These are phyloP conservation scores for Athene cunicularia DNA, from an alignment of 2,113 vertebrate genomes.

Conservation along the genomic window DNA sequence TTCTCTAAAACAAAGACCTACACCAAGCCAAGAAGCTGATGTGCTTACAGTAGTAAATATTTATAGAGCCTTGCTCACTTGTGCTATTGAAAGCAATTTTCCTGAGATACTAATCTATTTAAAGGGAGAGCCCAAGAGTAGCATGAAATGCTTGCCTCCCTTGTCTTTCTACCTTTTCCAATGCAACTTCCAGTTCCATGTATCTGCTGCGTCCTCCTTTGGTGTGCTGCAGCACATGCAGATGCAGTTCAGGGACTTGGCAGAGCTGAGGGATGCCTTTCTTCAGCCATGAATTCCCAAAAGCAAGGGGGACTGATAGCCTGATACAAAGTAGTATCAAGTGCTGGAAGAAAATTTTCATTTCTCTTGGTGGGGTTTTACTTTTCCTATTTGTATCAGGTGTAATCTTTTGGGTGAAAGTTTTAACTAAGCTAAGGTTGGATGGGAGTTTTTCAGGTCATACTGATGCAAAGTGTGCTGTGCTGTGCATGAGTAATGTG, in stretches of 20 bases:
- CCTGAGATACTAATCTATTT: neutral
- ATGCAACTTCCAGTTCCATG: accelerated
- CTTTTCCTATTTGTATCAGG: neutral
- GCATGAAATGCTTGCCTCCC: neutral
- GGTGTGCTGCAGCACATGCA: neutral
- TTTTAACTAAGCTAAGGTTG: neutral
- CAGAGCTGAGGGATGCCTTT: accelerated
- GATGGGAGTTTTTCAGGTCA: neutral
- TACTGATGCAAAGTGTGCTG: neutral
- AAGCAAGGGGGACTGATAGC: neutral
- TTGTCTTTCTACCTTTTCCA: neutral
- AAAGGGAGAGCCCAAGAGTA: neutral
- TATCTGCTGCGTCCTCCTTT: neutral
- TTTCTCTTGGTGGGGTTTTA: neutral
- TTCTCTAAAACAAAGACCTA: neutral
- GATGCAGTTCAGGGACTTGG: neutral
- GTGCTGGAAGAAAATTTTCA: neutral
- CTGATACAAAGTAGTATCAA: neutral
- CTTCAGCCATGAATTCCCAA: neutral
- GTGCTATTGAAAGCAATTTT: neutral
- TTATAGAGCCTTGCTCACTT: neutral
- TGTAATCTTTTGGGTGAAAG: neutral
- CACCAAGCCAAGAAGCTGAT: neutral
- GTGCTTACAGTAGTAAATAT: neutral
- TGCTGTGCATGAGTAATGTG: neutral